Conservation (phyloP, 2,113 vertebrate species). For the Hippoglossus stenolepis region DNA sequence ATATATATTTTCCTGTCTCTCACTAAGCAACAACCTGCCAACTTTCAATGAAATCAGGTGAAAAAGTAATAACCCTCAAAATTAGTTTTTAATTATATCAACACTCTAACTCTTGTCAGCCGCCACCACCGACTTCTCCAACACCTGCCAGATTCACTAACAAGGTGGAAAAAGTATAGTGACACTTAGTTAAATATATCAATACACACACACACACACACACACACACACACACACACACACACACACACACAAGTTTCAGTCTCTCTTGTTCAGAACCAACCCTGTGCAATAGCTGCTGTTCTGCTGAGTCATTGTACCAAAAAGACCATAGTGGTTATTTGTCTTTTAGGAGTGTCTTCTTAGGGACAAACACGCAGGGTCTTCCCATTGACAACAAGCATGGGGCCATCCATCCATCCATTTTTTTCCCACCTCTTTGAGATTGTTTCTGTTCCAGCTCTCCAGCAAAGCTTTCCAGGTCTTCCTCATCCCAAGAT, state of each 20-base stretch:
- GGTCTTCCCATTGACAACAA: too few relatives aligned
- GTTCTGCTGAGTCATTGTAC: background rate
- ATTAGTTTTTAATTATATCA: conserved; percentile 55
- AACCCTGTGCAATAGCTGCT: background rate
- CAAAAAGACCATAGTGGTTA: background rate
- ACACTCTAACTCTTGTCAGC: conserved; percentile 39
- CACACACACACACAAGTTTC: background rate
- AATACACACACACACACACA: background rate
- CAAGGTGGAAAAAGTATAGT: background rate
- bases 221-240: background rate
- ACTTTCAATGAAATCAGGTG: conserved; percentile 49
- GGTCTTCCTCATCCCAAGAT: too few relatives aligned
- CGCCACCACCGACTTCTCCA: conserved; percentile 1
- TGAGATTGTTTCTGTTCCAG: too few relatives aligned
- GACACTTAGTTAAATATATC: background rate
- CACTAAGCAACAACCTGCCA: conserved; percentile 40
- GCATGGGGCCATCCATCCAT: background rate
- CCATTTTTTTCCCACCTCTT: too few relatives aligned
- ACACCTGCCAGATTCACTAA: conserved; percentile 18
- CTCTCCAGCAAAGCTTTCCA: too few relatives aligned
- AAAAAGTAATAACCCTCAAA: conserved; percentile 51
- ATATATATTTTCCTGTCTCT: background rate
- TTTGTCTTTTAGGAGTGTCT: background rate
- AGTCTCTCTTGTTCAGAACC: background rate
- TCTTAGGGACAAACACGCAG: too few relatives aligned